A percentile compares a stretch with the other conserved stretches of the same genome.
These are phyloP conservation scores for Brachionus paranguensis DNA, from an alignment of 1,140 invertebrate species.

Conservation along the genomic window DNA sequence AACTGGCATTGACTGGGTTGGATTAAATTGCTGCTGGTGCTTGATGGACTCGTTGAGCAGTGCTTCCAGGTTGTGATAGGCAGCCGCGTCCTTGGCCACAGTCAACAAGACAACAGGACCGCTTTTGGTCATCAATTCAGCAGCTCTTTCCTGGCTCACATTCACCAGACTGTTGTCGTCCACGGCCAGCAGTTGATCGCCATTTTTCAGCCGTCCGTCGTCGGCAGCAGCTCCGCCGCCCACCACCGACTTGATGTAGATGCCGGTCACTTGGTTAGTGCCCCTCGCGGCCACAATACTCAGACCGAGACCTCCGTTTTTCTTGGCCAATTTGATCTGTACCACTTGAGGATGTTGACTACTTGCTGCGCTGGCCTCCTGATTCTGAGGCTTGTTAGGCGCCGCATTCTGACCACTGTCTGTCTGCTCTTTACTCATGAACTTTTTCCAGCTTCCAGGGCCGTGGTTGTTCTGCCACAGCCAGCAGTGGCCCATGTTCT, in stretches of 20 bases:
- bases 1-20: slow-evolving; percentile 3
- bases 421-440: slow-evolving; percentile 14
- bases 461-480: slow-evolving; percentile 22
- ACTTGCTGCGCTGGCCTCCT: neutral
- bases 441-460: slow-evolving; percentile 39
- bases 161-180: slow-evolving; percentile 92
- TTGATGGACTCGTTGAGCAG: neutral
- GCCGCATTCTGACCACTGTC: neutral
- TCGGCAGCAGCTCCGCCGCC: slow-evolving; percentile 80
- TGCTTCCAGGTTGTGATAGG: neutral
- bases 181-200: slow-evolving; percentile 92
- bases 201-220: slow-evolving; percentile 88
- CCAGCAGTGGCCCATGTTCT: slow-evolving; percentile 62
- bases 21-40: neutral
- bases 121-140: slow-evolving; percentile 11
- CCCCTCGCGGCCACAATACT: slow-evolving; percentile 60
- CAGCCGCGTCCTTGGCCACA: slow-evolving; percentile 39
- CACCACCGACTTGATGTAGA: slow-evolving; percentile 96
- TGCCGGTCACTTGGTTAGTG: slow-evolving; percentile 80
- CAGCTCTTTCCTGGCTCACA: slow-evolving; percentile 77
- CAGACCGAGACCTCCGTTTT: slow-evolving; percentile 31
- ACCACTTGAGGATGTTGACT: neutral
- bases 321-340: slow-evolving; percentile 27
- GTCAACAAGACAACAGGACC: slow-evolving; percentile 28
- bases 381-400: neutral